Evolutionary conservation across 2,888 invertebrate species (phyloP).

Genomic region (Protula sp.): DNA sequence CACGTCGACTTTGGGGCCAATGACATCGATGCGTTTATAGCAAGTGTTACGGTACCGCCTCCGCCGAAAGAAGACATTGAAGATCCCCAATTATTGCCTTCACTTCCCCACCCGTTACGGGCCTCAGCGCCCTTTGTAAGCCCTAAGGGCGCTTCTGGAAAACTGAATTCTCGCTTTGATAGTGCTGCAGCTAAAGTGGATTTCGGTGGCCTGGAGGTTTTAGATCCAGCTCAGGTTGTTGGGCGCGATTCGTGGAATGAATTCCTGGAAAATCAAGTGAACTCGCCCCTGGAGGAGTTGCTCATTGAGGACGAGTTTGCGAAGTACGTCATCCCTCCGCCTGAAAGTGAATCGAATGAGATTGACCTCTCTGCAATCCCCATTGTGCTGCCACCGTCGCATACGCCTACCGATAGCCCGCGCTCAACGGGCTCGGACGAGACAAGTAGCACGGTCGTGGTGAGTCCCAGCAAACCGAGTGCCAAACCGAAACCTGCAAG

Average conservation of each 20-base stretch:
- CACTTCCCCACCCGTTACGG: background rate
- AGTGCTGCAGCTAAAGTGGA: background rate
- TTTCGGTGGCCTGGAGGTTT: background rate
- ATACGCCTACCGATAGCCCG: too few species aligned
- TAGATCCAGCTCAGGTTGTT: background rate
- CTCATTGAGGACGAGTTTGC: conserved; percentile 33
- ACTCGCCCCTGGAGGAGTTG: background rate
- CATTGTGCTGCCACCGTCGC: conserved; percentile 40
- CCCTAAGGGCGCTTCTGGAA: background rate
- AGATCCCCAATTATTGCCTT: background rate
- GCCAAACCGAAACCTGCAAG: too few species aligned
- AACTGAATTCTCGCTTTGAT: background rate
- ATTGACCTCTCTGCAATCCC: conserved; percentile 28
- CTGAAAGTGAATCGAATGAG: conserved; percentile 27
- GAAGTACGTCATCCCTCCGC: conserved; percentile 40
- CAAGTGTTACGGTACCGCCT: conserved; percentile 75
- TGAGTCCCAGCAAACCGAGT: too few species aligned
- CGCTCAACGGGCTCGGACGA: too few species aligned
- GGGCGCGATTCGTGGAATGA: background rate
- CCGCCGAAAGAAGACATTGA: conserved; percentile 54
- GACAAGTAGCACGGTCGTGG: too few species aligned
- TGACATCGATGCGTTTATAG: conserved; percentile 77
- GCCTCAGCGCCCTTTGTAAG: conserved; percentile 21
- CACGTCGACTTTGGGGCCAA: background rate
- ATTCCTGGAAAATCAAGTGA: background rate